Evolutionary conservation across 2,888 invertebrate genomes (phyloP), one percentile per base, ranked within the genome.

Genomic region (Priocnemis perturbator): DNA sequence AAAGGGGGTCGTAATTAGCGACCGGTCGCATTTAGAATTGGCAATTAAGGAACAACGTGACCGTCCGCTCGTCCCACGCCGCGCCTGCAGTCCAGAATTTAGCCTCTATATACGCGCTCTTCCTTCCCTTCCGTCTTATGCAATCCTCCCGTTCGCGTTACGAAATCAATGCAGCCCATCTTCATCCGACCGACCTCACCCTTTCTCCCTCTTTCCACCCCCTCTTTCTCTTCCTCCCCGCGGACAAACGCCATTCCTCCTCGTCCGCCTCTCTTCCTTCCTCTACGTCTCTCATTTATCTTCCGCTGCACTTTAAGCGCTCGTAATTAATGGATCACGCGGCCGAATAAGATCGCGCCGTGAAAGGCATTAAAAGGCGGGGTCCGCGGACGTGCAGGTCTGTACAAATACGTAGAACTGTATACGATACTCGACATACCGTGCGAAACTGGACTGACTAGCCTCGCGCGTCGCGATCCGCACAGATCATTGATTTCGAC

Each of bases 291-390:
- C 69, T 68, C 73, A 68, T 77, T 77, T 71, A 75, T 75, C 77
- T 75, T 69, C 23, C 58, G 64, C n/a, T 56, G 64, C 69, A 52
- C 64, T 75, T 75, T 68, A 73, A 77, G 69, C 75, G 73, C 58
- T 47, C 56, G 67, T 73, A 75, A 78, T 77, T 73, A 77, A 78
- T 71, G 71, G 65, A 69, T 77, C 61, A 69, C 30, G 26, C n/a
- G 45, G 52, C 21, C 60, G 58, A 57, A 67, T 72, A 53, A 66
- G 68, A 73, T 74, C 69, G 60, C 44, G 60, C 63, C 69, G 57
- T 30, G 45, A 62, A 52, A 61, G 50, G 60, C 56, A 60, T 53
- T 63, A 56, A 69, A 60, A 56, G 65, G 60, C 21, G 53, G n/a
- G 53, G 4, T n/a, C 19, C 20, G 60, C 15, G 21, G 4, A 20